Conservation (phyloP, 1,140 invertebrate genomes). For the Berghia stephanieae region DNA sequence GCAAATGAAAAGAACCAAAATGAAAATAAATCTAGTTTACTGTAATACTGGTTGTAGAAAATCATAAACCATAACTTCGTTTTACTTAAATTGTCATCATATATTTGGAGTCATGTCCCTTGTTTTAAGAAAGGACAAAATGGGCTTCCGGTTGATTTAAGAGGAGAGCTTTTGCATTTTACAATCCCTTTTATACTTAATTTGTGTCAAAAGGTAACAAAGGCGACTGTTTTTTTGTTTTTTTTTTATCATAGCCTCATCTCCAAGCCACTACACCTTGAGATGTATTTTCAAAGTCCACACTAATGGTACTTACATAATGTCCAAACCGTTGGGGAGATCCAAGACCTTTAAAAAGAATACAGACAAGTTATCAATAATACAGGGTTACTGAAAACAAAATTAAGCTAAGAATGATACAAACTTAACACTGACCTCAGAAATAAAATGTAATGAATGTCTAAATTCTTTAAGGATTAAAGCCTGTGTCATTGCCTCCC, state of each 20-base stretch:
- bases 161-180: too few species aligned
- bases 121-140: too few species aligned
- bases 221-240: background rate
- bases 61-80: too few species aligned
- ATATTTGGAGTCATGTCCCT: too few species aligned
- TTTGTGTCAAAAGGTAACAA: background rate
- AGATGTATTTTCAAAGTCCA: background rate
- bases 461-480: too few species aligned
- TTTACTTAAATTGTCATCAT: too few species aligned
- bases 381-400: background rate
- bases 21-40: too few species aligned
- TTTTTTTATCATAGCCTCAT: background rate
- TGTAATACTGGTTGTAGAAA: too few species aligned
- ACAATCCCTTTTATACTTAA: background rate
- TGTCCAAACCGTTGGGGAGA: slow-evolving; percentile 27
- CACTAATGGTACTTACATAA: slow-evolving; percentile 23
- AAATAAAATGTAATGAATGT: background rate
- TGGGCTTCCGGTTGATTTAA: too few species aligned
- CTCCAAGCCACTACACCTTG: background rate
- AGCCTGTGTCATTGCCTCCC: too few species aligned
- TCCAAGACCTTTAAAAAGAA: slow-evolving; percentile 11
- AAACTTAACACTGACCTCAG: background rate
- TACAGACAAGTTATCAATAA: background rate
- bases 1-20: too few species aligned
- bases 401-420: background rate